Conservation (phyloP, 2,113 vertebrate species). For the Siniperca chuatsi region DNA sequence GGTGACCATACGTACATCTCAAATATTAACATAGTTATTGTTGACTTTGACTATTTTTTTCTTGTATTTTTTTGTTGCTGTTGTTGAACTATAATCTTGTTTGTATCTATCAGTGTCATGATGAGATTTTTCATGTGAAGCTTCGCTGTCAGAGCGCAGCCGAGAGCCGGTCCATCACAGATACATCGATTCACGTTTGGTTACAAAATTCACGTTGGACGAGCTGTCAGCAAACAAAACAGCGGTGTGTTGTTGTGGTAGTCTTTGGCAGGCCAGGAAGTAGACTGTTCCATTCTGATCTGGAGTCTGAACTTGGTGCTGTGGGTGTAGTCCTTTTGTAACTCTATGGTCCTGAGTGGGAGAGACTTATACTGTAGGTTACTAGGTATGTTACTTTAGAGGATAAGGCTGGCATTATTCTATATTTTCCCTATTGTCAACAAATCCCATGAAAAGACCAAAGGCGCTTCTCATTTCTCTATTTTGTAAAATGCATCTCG, state of each 20-base stretch:
- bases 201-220: neutral
- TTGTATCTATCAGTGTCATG: conserved; percentile 63
- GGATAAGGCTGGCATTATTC: neutral
- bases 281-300: conserved; percentile 26
- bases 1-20: conserved; percentile 94
- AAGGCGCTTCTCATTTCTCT: too few species aligned
- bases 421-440: conserved; percentile 2
- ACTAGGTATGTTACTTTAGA: neutral
- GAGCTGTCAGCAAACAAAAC: neutral
- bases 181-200: neutral
- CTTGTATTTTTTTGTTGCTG: conserved; percentile 36
- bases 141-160: conserved; percentile 8
- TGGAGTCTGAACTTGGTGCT: conserved; percentile 23
- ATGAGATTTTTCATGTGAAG: conserved; percentile 41
- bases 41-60: conserved; percentile 49
- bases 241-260: neutral
- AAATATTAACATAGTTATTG: conserved; percentile 83
- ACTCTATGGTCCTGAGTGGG: neutral
- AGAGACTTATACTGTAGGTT: conserved; percentile 6
- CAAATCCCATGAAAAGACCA: conserved; percentile 22
- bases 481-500: too few species aligned
- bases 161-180: neutral
- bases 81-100: conserved; percentile 76
- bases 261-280: conserved; percentile 25
- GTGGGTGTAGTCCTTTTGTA: neutral